Conservation (phyloP, 2,113 vertebrate species). For the Nymphicus hollandicus region DNA sequence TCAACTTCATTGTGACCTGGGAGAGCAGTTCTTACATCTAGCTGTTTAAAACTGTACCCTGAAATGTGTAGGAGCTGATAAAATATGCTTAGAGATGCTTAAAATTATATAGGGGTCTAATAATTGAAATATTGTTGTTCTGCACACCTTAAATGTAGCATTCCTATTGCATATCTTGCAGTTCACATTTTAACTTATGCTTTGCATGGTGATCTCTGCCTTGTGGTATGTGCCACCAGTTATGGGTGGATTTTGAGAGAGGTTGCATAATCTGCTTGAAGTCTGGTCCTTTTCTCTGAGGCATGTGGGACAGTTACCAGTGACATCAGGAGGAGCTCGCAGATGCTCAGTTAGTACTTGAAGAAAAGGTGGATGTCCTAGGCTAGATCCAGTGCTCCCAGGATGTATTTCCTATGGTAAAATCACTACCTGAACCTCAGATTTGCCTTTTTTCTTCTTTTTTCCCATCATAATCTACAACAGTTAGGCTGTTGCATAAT, state of each 20-base stretch:
- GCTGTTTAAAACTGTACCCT: background rate
- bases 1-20: background rate
- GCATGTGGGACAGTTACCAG: background rate
- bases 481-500: background rate
- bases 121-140: background rate
- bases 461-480: rapidly evolving
- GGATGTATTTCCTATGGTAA: background rate
- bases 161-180: background rate
- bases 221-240: background rate
- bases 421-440: background rate
- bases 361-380: background rate
- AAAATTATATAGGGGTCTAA: background rate
- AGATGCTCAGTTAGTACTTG: background rate
- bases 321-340: background rate
- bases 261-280: background rate
- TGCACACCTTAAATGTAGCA: background rate
- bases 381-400: background rate
- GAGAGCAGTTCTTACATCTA: background rate
- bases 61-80: background rate
- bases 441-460: background rate
- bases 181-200: background rate
- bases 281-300: background rate
- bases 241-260: background rate
- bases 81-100: background rate
- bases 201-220: background rate